Base-by-base conservation (phyloP, 2,113 vertebrate species). In the Xiphophorus maculatus region DNA sequence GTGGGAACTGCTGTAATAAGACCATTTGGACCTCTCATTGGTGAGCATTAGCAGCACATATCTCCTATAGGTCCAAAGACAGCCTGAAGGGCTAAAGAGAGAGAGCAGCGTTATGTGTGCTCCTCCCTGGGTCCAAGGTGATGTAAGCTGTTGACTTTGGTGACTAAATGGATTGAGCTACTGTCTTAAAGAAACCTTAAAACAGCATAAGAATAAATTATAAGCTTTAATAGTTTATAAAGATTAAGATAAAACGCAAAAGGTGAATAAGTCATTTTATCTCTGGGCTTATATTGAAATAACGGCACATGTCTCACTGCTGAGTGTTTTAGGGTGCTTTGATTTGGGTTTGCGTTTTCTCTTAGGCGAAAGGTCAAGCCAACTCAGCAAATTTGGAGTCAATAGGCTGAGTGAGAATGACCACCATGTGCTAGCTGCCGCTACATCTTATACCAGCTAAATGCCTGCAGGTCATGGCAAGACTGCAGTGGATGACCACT, bases 11-110 rank as follows among this genome's bases (percentile, higher is more conserved):
- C 84, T 92, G 92, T 93, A 94, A 94, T 94, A 94, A 94, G 93
- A 91, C 92, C 92, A 94, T 94, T 93, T 93, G 90, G 90, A 91
- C 87, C 87, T 89, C 92, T 93, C 91, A 92, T 94, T 94, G 93
- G 88, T 67, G 82, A 86, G 88, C 93, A 93, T 94, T 94, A 94
- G 89, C 65, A 30, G 88, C 91, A 93, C 93, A 95, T 93, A 92
- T 93, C 92, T 92, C 91, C 90, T 78, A 85, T 86, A 71, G 91
- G 84, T 87, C 92, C 87, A 86, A 88, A 92, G 90, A 89, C 92
- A 88, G 91, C 91, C 93, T 91, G 85, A 79, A 79, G 93, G 93
- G 87, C 90, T 77, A 79, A 84, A 90, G 86, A 90, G 89, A 89
- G 82, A 89, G 82, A 84, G 85, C 74, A 75, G 4, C 66, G 70